Evolutionary conservation across 2,888 invertebrate species (phyloP), one percentile per base, ranked within the genome.

Genomic region (Cantharis nigra): DNA sequence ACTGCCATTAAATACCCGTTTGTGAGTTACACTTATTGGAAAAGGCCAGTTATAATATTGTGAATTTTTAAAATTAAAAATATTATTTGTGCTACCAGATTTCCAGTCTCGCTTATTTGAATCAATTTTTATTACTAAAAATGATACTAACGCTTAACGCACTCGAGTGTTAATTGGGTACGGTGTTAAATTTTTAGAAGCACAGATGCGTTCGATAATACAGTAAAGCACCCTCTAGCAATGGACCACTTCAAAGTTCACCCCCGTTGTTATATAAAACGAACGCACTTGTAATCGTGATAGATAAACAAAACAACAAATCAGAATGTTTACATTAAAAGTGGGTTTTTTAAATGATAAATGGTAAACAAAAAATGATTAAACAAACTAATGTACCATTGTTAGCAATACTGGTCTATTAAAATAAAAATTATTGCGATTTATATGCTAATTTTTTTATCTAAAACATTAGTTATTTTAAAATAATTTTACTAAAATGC

Each of bases 291-390:
- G 76, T 78, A 80, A 82, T 82, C 82, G 82, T 81, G 82, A 81
- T 81, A 82, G 82, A 81, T 82, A 82, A 82, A 82, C 79, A 82
- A 78, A 78, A 82, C 80, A 81, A 81, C 80, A 81, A 82, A 82
- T 81, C 81, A 78, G 72, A 78, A 79, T 78, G 75, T 69, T 71
- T 73, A 72, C 73, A 70, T 71, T 72, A 71, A 72, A 78, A 79
- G 70, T 28, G 28, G 65, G 20, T 26, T 73, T 63, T 70, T 69
- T 70, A 20, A 49, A 49, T 49, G 49, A 49, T 49, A 49, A 49
- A 49, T 49, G 49, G 49, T n/a, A 49, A 49, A 49, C 49, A 49
- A 49, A 49, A 49, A n/a, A 49, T 49, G 49, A 49, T 49, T 49
- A 49, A 49, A 7, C n/a, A 49, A 49, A 49, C 49, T 49, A n/a